Conservation (phyloP, 2,888 invertebrate species). For the Ischnura elegans region DNA sequence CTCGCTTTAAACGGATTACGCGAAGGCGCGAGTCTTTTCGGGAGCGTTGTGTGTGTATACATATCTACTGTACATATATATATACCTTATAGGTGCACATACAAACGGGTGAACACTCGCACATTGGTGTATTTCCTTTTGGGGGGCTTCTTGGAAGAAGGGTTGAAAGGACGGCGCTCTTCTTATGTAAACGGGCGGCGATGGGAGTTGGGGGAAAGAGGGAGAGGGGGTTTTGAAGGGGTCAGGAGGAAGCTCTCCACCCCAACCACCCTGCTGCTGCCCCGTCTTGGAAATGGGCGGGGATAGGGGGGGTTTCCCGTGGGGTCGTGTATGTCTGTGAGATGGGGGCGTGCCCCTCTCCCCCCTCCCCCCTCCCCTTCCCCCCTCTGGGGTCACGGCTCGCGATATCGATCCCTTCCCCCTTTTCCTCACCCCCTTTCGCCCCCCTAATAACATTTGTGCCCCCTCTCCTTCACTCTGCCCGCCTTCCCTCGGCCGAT, state of each 20-base stretch:
- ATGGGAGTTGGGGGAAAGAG: not conserved
- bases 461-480: not conserved
- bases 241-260: no score
- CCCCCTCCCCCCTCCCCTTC: not conserved
- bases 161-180: not conserved
- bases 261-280: no score
- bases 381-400: not conserved
- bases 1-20: no score
- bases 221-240: not conserved
- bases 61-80: not conserved
- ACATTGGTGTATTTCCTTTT: not conserved
- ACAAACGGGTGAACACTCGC: no score
- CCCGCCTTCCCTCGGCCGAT: no score
- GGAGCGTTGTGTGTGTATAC: no score
- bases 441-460: no score
- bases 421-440: not conserved
- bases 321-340: not conserved
- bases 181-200: constrained; percentile 5
- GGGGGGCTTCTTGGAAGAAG: not conserved
- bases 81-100: not conserved
- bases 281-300: no score
- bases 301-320: no score
- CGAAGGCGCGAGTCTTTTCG: no score
- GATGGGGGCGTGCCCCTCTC: not conserved
- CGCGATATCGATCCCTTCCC: not conserved